Percentiles rank a stretch among this genome's conserved stretches.
These are phyloP conservation scores for Polypterus bichir DNA, from an alignment of 2,113 vertebrate genomes.

Conservation along the genomic window DNA sequence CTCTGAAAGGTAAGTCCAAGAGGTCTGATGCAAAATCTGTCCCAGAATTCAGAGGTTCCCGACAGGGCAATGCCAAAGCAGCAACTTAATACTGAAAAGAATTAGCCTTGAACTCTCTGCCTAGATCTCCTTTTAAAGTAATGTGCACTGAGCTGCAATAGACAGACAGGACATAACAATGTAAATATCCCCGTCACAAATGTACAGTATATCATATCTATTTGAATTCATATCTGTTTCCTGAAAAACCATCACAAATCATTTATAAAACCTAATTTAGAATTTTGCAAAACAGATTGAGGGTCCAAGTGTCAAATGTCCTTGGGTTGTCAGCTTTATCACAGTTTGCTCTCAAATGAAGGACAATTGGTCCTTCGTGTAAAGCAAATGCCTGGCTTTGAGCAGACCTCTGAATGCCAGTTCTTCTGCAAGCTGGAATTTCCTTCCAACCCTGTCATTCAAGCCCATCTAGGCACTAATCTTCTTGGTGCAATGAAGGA, in stretches of 20 bases:
- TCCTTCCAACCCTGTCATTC: slow-evolving; percentile 53
- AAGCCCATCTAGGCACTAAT: slow-evolving; percentile 53
- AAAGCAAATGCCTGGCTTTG: slow-evolving; percentile 49
- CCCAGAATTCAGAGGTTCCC: slow-evolving; percentile 18
- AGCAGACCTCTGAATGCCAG: slow-evolving; percentile 48
- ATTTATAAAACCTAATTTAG: too few relatives aligned
- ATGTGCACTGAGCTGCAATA: too few relatives aligned
- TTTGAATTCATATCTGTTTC: too few relatives aligned
- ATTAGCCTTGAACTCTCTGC: too few relatives aligned
- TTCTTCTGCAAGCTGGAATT: slow-evolving; percentile 30
- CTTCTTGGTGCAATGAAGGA: slow-evolving; percentile 51
- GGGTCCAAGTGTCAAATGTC: slow-evolving; percentile 26
- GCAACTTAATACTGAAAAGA: slow-evolving; percentile 4
- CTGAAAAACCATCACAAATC: too few relatives aligned
- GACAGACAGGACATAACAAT: too few relatives aligned
- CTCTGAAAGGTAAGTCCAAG: slow-evolving; percentile 32
- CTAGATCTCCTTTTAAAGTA: too few relatives aligned
- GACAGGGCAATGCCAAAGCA: slow-evolving; percentile 18
- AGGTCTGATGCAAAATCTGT: slow-evolving; percentile 32
- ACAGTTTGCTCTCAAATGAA: slow-evolving; percentile 38
- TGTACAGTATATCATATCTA: too few relatives aligned
- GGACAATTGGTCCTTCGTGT: slow-evolving; percentile 55
- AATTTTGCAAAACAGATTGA: neutral
- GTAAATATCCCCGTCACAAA: too few relatives aligned
- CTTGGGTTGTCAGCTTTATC: slow-evolving; percentile 42